Conservation (phyloP, 2,113 vertebrate genomes). For the Leptodactylus fuscus region DNA sequence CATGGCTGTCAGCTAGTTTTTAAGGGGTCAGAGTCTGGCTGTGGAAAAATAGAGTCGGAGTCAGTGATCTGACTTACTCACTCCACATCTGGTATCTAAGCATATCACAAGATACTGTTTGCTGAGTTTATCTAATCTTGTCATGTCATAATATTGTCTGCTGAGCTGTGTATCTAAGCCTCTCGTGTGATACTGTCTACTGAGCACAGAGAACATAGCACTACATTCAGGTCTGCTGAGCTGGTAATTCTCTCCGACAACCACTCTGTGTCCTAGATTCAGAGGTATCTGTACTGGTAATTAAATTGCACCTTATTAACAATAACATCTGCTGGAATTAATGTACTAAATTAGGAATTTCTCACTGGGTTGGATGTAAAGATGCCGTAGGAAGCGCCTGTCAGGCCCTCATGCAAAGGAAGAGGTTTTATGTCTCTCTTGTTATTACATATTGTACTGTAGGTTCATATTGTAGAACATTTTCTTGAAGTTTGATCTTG, state of each 20-base stretch:
- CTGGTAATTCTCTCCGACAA: neutral
- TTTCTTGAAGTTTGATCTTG: too few relatives aligned
- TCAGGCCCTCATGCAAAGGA: neutral
- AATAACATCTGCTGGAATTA: constrained; percentile 10
- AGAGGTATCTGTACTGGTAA: neutral
- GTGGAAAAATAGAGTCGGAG: too few relatives aligned
- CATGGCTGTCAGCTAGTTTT: too few relatives aligned
- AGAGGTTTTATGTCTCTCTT: neutral
- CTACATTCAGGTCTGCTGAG: neutral
- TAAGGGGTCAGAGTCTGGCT: too few relatives aligned
- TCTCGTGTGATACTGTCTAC: neutral
- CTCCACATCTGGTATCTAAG: too few relatives aligned
- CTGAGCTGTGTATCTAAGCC: neutral
- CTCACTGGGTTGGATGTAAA: neutral
- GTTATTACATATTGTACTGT: neutral
- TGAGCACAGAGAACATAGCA: too few relatives aligned
- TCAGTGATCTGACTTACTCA: too few relatives aligned
- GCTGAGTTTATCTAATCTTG: too few relatives aligned
- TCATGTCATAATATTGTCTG: neutral
- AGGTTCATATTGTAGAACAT: too few relatives aligned
- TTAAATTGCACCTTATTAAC: neutral
- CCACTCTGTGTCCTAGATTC: neutral
- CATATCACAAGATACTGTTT: too few relatives aligned
- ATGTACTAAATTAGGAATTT: neutral
- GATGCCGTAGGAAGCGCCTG: neutral